phyloP scores from a whole-genome alignment of 2,888 invertebrate genomes.

The Nephrocerus scutellatus region DNA sequence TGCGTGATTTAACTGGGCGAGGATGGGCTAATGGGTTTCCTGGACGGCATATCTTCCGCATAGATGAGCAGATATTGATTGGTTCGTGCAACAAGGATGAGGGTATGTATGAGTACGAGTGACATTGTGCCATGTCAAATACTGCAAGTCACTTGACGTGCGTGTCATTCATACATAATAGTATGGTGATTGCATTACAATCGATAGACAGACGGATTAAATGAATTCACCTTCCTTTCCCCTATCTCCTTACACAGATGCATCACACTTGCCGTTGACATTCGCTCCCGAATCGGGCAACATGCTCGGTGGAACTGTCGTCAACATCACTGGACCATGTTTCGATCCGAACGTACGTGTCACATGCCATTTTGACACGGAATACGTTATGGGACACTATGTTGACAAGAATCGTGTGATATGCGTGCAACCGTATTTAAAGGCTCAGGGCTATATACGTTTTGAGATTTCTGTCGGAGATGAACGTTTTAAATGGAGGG shows the following conservation, averaged over 20 bases:
- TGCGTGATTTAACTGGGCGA: slow-evolving; percentile 73
- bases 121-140: background rate
- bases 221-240: background rate
- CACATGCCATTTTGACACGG: slow-evolving; percentile 76
- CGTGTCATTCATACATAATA: too few species aligned
- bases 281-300: slow-evolving; percentile 94
- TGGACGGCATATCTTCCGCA: slow-evolving; percentile 88
- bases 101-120: slow-evolving; percentile 49
- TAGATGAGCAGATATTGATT: slow-evolving; percentile 88
- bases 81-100: slow-evolving; percentile 90
- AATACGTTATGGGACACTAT: slow-evolving; percentile 68
- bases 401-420: slow-evolving; percentile 76
- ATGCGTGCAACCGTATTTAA: slow-evolving; percentile 80
- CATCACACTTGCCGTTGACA: slow-evolving; percentile 70
- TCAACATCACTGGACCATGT: slow-evolving; percentile 95
- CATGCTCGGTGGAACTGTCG: slow-evolving; percentile 94
- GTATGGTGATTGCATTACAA: too few species aligned
- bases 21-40: slow-evolving; percentile 84
- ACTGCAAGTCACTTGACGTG: background rate
- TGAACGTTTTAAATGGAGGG: slow-evolving; percentile 80
- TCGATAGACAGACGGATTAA: too few species aligned
- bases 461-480: slow-evolving; percentile 80
- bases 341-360: slow-evolving; percentile 70
- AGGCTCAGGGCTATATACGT: slow-evolving; percentile 81
- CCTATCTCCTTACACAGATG: slow-evolving; percentile 51